Evolutionary conservation across 2,888 invertebrate species (phyloP).

Genomic region (Epicampocera succincta): DNA sequence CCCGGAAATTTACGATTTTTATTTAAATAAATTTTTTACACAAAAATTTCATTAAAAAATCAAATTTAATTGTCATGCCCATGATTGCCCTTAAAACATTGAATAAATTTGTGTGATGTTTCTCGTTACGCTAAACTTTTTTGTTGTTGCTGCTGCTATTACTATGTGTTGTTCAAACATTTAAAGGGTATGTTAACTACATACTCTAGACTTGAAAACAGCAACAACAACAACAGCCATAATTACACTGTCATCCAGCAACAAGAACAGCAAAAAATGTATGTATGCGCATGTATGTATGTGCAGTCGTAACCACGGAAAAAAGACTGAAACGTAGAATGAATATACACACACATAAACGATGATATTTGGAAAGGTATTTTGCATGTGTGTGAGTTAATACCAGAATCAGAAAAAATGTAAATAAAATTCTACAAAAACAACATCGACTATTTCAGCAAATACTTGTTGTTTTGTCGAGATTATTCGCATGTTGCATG

Average conservation of each 20-base stretch:
- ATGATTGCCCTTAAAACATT: constrained; percentile 43
- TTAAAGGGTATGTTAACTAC: constrained; percentile 67
- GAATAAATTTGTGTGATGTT: constrained; percentile 49
- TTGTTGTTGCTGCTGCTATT: constrained; percentile 40
- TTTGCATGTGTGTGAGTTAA: constrained; percentile 35
- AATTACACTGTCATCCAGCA: constrained; percentile 65
- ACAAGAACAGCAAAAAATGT: constrained; percentile 41
- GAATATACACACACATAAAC: constrained; percentile 48
- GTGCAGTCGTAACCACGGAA: not conserved
- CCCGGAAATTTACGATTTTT: not conserved
- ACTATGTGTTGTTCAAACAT: constrained; percentile 50
- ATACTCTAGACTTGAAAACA: constrained; percentile 59
- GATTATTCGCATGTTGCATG: constrained; percentile 70
- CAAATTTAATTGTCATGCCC: constrained; percentile 32
- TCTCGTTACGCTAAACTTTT: constrained; percentile 41
- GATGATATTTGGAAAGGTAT: constrained; percentile 55
- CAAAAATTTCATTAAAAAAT: constrained; percentile 25
- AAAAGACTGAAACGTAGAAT: constrained; percentile 45
- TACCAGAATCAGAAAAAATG: constrained; percentile 14
- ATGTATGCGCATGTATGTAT: too few species aligned
- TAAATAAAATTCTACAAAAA: constrained; percentile 14
- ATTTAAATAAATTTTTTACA: constrained; percentile 25
- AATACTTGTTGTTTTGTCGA: constrained; percentile 60
- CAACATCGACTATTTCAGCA: constrained; percentile 52
- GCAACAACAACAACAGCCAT: constrained; percentile 51